phyloP scores from a whole-genome alignment of 2,113 vertebrate species.

The Crotalus viridis region DNA sequence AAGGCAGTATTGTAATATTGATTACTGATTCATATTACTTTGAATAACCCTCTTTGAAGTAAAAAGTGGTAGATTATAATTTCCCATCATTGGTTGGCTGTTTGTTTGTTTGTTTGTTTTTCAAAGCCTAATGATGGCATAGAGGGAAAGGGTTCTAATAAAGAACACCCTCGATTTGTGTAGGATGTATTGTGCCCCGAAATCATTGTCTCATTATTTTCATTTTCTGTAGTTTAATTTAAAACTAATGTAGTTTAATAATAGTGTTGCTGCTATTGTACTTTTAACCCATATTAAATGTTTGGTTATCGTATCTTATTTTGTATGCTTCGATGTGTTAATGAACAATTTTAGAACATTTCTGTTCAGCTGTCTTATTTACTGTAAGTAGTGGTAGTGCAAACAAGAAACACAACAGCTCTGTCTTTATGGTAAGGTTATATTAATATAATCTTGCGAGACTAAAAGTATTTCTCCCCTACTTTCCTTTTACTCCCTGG shows the following conservation, averaged over 20 bases:
- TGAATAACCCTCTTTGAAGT: neutral
- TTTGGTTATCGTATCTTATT: conserved; percentile 48
- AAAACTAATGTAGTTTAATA: conserved; percentile 37
- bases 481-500: neutral
- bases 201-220: conserved; percentile 16
- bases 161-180: neutral
- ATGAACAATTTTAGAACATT: conserved; percentile 49
- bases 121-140: neutral
- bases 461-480: neutral
- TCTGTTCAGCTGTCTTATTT: neutral
- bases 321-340: conserved; percentile 41
- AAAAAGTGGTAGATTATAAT: neutral
- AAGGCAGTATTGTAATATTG: conserved; percentile 48
- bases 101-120: neutral
- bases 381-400: neutral
- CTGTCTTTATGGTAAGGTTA: neutral
- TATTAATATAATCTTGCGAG: neutral
- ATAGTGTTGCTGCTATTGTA: conserved; percentile 54
- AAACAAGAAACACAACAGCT: neutral
- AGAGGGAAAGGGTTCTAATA: neutral
- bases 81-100: neutral
- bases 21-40: neutral
- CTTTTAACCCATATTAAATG: conserved; percentile 33
- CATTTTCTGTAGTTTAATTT: conserved; percentile 29
- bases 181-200: neutral